Evolutionary conservation across 2,113 vertebrate species (phyloP).

Genomic region (Psophia crepitans): DNA sequence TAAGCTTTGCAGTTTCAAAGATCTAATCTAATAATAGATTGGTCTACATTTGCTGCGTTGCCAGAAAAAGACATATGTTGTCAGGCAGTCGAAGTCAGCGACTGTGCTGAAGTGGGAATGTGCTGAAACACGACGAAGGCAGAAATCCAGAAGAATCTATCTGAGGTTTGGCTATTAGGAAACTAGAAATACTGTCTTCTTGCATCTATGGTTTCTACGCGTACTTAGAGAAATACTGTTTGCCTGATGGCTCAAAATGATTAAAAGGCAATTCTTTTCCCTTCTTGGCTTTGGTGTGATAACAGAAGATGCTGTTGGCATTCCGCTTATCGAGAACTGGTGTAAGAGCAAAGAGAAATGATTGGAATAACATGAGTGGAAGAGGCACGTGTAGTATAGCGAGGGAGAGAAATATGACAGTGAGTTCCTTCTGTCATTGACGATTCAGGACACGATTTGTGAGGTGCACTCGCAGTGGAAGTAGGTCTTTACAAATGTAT

Average conservation of each 20-base stretch:
- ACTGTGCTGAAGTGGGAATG: conserved; percentile 34
- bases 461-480: not conserved
- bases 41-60: conserved; percentile 41
- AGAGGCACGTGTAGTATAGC: not conserved
- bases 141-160: conserved; percentile 50
- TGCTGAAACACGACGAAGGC: conserved; percentile 8
- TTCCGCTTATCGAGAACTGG: not conserved
- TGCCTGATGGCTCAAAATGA: not conserved
- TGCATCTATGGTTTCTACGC: not conserved
- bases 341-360: not conserved
- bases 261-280: not conserved
- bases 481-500: not conserved
- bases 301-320: not conserved
- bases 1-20: not conserved
- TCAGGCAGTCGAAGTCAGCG: conserved; percentile 51
- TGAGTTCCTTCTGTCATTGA: not conserved
- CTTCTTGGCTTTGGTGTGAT: not conserved
- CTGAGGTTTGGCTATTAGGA: not conserved
- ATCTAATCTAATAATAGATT: conserved; percentile 51
- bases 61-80: conserved; percentile 68
- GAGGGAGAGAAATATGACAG: not conserved
- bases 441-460: not conserved
- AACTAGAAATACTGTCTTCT: not conserved
- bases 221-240: not conserved
- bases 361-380: not conserved